Conservation (phyloP, 1,140 invertebrate species). For the Monochamus saltuarius region DNA sequence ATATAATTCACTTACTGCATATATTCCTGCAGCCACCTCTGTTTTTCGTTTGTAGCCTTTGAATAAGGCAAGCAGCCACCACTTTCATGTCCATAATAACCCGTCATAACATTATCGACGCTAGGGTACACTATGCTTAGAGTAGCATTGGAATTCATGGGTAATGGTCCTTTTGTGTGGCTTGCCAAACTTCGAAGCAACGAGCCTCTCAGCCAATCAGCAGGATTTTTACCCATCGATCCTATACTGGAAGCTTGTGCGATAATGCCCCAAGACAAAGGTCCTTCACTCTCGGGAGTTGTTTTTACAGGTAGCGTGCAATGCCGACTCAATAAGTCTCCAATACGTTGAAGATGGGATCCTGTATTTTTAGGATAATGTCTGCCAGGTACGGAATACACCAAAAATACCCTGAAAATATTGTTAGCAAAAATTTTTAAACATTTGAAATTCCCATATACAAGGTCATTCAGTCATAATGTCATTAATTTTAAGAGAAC, state of each 20-base stretch:
- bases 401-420: constrained; percentile 77
- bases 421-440: background rate
- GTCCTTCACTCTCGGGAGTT: constrained; percentile 55
- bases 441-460: too few relatives aligned
- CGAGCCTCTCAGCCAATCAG: constrained; percentile 70
- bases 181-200: constrained; percentile 64
- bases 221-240: constrained; percentile 69
- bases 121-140: constrained; percentile 67
- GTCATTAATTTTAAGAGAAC: too few relatives aligned
- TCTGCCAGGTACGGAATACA: constrained; percentile 81
- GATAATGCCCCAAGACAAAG: constrained; percentile 67
- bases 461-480: too few relatives aligned
- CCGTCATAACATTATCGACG: constrained; percentile 75
- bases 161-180: constrained; percentile 50
- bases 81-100: constrained; percentile 80
- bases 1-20: constrained; percentile 77
- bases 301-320: constrained; percentile 58
- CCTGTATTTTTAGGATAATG: constrained; percentile 60
- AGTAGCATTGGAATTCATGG: constrained; percentile 40
- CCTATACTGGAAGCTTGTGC: constrained; percentile 92
- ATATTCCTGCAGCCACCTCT: constrained; percentile 76
- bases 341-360: constrained; percentile 76
- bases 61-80: constrained; percentile 90
- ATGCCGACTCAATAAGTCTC: constrained; percentile 64
- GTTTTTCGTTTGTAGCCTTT: constrained; percentile 76